These are phyloP conservation scores for Caenorhabditis briggsae DNA, from an alignment of 1,140 invertebrate species.

Conservation along the genomic window DNA sequence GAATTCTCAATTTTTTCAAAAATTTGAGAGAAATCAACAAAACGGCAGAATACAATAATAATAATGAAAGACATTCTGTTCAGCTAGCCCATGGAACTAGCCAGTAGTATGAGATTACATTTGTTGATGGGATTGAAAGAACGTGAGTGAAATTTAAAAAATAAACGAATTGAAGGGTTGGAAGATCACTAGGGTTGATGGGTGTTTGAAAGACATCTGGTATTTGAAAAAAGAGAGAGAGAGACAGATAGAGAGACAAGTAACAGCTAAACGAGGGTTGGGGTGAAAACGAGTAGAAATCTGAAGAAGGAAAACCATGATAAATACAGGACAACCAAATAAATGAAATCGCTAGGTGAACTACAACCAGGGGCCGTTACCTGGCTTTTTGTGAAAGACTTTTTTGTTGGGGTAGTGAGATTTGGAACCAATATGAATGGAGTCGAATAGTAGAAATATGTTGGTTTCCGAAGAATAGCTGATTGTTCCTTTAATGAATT, in stretches of 20 bases:
- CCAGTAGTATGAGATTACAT: not conserved
- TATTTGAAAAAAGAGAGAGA: too few relatives aligned
- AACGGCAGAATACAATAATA: not conserved
- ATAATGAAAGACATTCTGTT: not conserved
- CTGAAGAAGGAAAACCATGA: not conserved
- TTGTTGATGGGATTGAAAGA: not conserved
- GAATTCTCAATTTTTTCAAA: not conserved
- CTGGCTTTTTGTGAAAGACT: constrained; percentile 35
- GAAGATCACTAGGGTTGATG: constrained; percentile 32
- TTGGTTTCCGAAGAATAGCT: not conserved
- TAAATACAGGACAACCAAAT: not conserved
- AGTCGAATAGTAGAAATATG: not conserved
- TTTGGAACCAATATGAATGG: not conserved
- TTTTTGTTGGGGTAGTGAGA: constrained; percentile 21
- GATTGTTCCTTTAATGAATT: not conserved
- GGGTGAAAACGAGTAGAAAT: not conserved
- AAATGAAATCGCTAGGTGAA: constrained; percentile 39
- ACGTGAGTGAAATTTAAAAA: not conserved
- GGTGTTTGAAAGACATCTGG: constrained; percentile 27
- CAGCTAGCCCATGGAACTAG: constrained; percentile 1
- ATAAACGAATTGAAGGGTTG: not conserved
- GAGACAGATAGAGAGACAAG: not conserved
- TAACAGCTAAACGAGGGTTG: not conserved
- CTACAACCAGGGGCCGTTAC: constrained; percentile 39
- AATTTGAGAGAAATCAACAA: not conserved